Evolutionary conservation across 2,797 vertebrate genomes (phyloP).

Genomic region (Chiroxiphia lanceolata): DNA sequence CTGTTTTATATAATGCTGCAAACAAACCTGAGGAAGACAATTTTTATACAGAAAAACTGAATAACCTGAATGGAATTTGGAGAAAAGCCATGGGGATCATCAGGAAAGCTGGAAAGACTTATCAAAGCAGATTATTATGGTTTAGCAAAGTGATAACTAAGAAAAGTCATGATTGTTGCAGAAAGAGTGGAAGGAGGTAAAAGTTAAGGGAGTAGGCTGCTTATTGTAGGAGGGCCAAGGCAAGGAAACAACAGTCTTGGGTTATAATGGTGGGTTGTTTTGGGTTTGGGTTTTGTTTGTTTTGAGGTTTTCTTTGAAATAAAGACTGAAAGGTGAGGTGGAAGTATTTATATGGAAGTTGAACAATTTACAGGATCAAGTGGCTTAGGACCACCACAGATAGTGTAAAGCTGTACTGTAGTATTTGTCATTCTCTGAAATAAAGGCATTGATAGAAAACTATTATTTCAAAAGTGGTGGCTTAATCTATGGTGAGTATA

Average conservation of each 20-base stretch:
- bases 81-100: neutral
- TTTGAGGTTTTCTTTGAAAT: neutral
- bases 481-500: neutral
- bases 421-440: neutral
- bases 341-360: neutral
- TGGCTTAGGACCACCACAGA: neutral
- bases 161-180: neutral
- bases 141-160: neutral
- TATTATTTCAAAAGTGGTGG: neutral
- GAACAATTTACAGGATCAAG: neutral
- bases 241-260: neutral
- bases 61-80: neutral
- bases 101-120: neutral
- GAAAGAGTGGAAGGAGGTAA: neutral
- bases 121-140: neutral
- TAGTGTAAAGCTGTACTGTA: neutral
- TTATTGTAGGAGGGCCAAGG: neutral
- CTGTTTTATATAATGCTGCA: neutral
- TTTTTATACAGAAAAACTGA: neutral
- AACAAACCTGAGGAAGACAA: neutral
- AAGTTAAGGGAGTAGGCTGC: neutral
- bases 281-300: neutral
- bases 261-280: neutral
- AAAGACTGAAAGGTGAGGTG: neutral
- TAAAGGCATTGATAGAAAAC: neutral